Conservation (phyloP, 2,113 vertebrate species). For the Thamnaconus septentrionalis region DNA sequence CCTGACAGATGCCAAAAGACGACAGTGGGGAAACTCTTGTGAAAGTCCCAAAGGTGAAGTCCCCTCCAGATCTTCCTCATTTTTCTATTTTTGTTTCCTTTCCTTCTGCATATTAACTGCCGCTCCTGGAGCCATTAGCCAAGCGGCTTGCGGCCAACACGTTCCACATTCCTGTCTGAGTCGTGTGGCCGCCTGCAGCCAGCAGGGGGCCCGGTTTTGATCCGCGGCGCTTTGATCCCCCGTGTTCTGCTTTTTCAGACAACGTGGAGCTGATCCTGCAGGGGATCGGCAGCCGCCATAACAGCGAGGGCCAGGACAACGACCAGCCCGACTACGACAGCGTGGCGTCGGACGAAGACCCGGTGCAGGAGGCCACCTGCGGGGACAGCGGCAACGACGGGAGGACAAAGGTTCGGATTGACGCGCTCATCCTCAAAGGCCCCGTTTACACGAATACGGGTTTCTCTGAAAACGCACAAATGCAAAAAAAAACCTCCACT, state of each 20-base stretch:
- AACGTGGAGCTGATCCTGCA: slow-evolving; percentile 92
- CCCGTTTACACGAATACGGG: too few relatives aligned
- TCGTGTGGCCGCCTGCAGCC: slow-evolving; percentile 11
- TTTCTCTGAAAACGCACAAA: too few relatives aligned
- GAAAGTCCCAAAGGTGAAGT: slow-evolving; percentile 86
- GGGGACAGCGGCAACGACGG: slow-evolving; percentile 83
- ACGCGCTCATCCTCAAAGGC: too few relatives aligned
- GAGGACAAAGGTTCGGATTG: slow-evolving; percentile 84
- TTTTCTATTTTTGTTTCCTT: background rate
- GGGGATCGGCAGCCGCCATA: slow-evolving; percentile 83
- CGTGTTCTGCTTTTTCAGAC: slow-evolving; percentile 71
- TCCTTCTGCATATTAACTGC: too few relatives aligned
- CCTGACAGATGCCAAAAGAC: slow-evolving; percentile 93
- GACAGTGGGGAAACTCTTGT: slow-evolving; percentile 89
- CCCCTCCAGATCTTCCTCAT: background rate
- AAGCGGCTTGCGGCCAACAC: background rate
- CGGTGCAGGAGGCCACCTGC: slow-evolving; percentile 79
- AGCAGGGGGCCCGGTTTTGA: slow-evolving; percentile 11
- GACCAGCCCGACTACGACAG: slow-evolving; percentile 98
- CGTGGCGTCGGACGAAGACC: slow-evolving; percentile 95
- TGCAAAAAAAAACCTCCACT: too few relatives aligned
- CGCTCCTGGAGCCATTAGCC: too few relatives aligned
- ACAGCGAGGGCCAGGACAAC: slow-evolving; percentile 85
- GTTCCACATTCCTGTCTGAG: background rate
- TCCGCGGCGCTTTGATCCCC: background rate